A percentile compares a stretch with the other conserved stretches of the same genome.
phyloP scores from a whole-genome alignment of 2,797 vertebrate genomes.

The Typhlichthys eigenmanni region DNA sequence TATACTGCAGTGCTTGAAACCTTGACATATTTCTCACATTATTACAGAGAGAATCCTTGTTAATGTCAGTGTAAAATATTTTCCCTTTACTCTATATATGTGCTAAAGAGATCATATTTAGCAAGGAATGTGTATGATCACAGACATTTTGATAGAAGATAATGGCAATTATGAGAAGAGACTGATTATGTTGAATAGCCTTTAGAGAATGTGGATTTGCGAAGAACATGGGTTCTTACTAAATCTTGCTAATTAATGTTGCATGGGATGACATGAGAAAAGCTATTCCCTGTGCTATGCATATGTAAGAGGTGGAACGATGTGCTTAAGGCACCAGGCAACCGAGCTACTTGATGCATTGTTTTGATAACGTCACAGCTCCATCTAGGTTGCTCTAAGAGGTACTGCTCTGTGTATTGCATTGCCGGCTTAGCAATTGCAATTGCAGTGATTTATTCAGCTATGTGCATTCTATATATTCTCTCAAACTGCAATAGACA shows the following conservation, averaged over 20 bases:
- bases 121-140: conserved; percentile 15
- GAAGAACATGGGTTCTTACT: conserved; percentile 26
- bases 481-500: conserved; percentile 10
- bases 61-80: conserved; percentile 26
- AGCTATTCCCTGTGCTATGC: conserved; percentile 41
- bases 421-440: conserved; percentile 53
- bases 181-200: no score
- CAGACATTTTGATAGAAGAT: no score
- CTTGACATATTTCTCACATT: conserved; percentile 48
- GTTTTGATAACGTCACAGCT: conserved; percentile 84
- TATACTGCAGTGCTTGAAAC: conserved; percentile 50
- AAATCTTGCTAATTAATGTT: conserved; percentile 19
- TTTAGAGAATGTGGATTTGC: conserved; percentile 26
- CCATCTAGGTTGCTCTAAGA: conserved; percentile 81
- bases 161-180: no score
- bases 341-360: conserved; percentile 70
- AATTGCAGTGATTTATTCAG: conserved; percentile 32
- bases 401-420: conserved; percentile 76
- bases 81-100: conserved; percentile 8
- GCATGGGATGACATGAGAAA: conserved; percentile 35
- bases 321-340: conserved; percentile 71
- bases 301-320: conserved; percentile 51
- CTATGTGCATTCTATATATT: conserved; percentile 35
- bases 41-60: conserved; percentile 46
- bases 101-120: conserved; percentile 20